Evolutionary conservation across 2,888 invertebrate genomes (phyloP).

Genomic region (Erannis defoliaria): DNA sequence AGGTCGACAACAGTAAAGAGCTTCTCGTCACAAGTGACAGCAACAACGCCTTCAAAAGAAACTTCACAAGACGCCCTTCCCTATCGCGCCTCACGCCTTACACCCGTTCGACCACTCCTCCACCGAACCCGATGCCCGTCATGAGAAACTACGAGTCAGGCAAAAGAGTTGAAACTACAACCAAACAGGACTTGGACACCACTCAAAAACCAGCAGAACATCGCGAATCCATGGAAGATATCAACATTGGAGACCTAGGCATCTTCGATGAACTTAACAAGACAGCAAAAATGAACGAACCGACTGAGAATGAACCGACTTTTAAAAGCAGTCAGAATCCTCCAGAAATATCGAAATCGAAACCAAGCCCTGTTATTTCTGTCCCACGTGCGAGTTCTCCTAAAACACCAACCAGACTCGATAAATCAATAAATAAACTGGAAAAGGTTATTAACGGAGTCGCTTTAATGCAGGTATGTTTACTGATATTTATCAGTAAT

Average conservation of each 20-base stretch:
- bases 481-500: neutral
- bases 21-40: constrained; percentile 87
- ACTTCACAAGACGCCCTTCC: constrained; percentile 73
- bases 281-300: constrained; percentile 34
- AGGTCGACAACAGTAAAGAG: constrained; percentile 87
- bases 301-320: constrained; percentile 13
- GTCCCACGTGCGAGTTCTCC: constrained; percentile 33
- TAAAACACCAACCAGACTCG: constrained; percentile 57
- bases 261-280: constrained; percentile 65
- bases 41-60: constrained; percentile 67
- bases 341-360: constrained; percentile 19
- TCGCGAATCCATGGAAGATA: constrained; percentile 56
- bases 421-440: constrained; percentile 64
- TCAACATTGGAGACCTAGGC: constrained; percentile 63
- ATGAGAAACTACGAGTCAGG: constrained; percentile 18
- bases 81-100: constrained; percentile 72
- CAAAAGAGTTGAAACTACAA: constrained; percentile 28
- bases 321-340: constrained; percentile 17
- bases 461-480: constrained; percentile 65
- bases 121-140: constrained; percentile 21
- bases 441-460: constrained; percentile 74
- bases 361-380: constrained; percentile 4
- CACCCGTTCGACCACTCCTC: constrained; percentile 40
- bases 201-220: constrained; percentile 35
- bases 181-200: constrained; percentile 36